phyloP scores from a whole-genome alignment of 2,888 invertebrate species.

The Leucozona laternaria region DNA sequence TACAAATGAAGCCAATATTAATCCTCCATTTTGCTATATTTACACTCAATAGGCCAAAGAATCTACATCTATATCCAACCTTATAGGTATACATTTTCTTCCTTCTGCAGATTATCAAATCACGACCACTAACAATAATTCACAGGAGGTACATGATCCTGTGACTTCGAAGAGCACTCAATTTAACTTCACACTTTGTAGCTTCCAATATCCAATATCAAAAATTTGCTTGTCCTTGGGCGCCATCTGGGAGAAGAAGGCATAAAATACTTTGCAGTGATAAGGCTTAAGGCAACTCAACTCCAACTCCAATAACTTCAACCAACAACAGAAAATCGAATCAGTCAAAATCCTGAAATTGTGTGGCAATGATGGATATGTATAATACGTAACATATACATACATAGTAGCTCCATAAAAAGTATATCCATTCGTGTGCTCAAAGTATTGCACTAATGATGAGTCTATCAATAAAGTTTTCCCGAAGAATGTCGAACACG shows the following conservation, averaged over 20 bases:
- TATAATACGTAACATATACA: neutral
- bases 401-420: neutral
- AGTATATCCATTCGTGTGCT: neutral
- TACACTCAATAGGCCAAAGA: neutral
- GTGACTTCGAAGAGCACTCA: slow-evolving; percentile 23
- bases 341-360: slow-evolving; percentile 32
- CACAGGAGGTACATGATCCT: slow-evolving; percentile 44
- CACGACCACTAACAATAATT: slow-evolving; percentile 41
- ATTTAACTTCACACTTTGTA: slow-evolving; percentile 46
- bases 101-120: slow-evolving; percentile 33
- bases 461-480: neutral
- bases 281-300: neutral
- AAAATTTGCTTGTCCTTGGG: slow-evolving; percentile 25
- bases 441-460: neutral
- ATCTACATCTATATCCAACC: neutral
- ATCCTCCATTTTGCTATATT: neutral
- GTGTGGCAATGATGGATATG: slow-evolving; percentile 12
- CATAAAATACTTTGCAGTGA: slow-evolving; percentile 10
- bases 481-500: neutral
- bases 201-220: slow-evolving; percentile 23
- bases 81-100: neutral
- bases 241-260: slow-evolving; percentile 12
- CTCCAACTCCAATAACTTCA: slow-evolving; percentile 32
- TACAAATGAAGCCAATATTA: slow-evolving; percentile 2
- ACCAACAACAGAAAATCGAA: slow-evolving; percentile 19